Evolutionary conservation across 1,140 invertebrate species (phyloP).

Genomic region (Hyphantria cunea): DNA sequence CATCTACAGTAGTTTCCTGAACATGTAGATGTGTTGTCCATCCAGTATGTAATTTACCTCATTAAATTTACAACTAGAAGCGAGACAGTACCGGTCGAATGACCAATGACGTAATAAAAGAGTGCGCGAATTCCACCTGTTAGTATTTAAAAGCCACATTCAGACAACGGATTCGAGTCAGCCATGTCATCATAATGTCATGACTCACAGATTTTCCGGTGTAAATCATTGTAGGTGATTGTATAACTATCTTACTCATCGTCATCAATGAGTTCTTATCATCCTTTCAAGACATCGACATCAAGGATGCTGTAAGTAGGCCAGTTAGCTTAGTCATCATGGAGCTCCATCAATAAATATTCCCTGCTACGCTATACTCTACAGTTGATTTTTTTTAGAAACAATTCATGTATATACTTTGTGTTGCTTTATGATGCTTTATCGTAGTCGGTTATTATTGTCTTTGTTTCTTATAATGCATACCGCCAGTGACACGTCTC

Average conservation of each 20-base stretch:
- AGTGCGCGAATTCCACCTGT: constrained; percentile 69
- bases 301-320: not conserved
- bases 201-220: constrained; percentile 68
- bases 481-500: too few relatives aligned
- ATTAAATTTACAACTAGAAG: constrained; percentile 56
- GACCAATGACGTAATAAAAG: constrained; percentile 68
- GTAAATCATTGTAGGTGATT: constrained; percentile 17
- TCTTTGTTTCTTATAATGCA: too few relatives aligned
- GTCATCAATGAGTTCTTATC: constrained; percentile 15
- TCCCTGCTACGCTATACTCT: too few relatives aligned
- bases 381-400: too few relatives aligned
- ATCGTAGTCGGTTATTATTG: too few relatives aligned
- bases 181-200: constrained; percentile 20
- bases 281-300: constrained; percentile 13
- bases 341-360: not conserved
- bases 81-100: constrained; percentile 48
- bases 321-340: not conserved
- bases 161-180: constrained; percentile 16
- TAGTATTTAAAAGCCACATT: constrained; percentile 28
- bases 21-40: not conserved
- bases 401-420: too few relatives aligned
- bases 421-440: too few relatives aligned
- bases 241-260: constrained; percentile 9
- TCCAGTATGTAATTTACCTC: constrained; percentile 23
- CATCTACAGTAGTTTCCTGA: constrained; percentile 1